Evolutionary conservation across 37 sponge, comb jelly and placozoan species (phyloP), one percentile per base, ranked within the genome.

Genomic region (Bolinopsis microptera): DNA sequence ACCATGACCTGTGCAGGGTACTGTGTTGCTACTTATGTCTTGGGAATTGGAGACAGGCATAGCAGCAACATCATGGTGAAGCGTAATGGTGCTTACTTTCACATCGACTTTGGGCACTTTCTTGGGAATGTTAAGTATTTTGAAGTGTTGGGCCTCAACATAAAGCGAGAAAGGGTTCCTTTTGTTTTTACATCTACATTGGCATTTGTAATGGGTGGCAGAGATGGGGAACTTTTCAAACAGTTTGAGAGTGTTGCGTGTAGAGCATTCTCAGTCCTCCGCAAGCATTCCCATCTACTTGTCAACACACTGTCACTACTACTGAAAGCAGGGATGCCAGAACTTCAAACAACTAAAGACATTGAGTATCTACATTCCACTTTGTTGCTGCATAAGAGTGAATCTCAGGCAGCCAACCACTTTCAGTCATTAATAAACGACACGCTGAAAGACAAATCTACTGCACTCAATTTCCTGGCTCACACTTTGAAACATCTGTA

Each of bases 21-120:
- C 86, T 98, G 97, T 92, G 98, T 98, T 9, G 98, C 98, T 34
- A 98, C 98, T 5, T 98, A 98, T 82, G 97, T 98, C 36, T 93
- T 98, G 90, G 98, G 98, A 8, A 96, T 98, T 31, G 98, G 98
- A 0, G 98, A 98, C 69, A 93, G 98, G 26, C 98, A 98, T 93
- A 95, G 95, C 37, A 97, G 97, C 74, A 98, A 98, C 94, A 97
- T 98, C 92, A 98, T 98, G 98, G 93, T 98, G 34, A 98, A 95
- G 92, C 94, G 96, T 23, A 93, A 94, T 2, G 99, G 99, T 9
- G 95, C 96, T 90, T 95, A 97, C 39, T 96, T 98, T 93, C 99
- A 98, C 93, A 98, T 98, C 38, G 99, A 98, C 94, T 98, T 97
- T 95, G 99, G 99, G 68, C 99, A 98, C 92, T 96, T 98, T 92